Evolutionary conservation across 2,113 vertebrate genomes (phyloP), one percentile per base, ranked within the genome.

Genomic region (Dasyprocta punctata): DNA sequence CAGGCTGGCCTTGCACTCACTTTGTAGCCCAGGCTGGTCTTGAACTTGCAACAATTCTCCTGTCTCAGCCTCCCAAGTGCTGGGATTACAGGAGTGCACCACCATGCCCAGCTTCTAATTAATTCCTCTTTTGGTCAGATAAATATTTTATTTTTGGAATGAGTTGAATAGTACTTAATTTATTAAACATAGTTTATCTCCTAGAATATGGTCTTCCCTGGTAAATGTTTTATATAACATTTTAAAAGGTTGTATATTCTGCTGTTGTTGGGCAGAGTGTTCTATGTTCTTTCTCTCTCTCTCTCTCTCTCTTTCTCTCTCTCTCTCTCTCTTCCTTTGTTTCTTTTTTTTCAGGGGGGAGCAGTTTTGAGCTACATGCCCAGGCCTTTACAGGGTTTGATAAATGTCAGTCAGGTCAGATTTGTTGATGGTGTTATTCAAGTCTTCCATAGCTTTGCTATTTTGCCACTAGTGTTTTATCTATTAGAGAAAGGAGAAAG

Each of bases 71-170:
- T n/a, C n/a, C n/a, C n/a, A n/a, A n/a, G n/a, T n/a, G n/a, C n/a
- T n/a, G n/a, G n/a, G n/a, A n/a, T n/a, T n/a, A n/a, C n/a, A n/a
- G n/a, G n/a, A n/a, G n/a, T n/a, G n/a, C n/a, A n/a, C n/a, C n/a
- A n/a, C n/a, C n/a, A n/a, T n/a, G n/a, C n/a, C n/a, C n/a, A n/a
- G n/a, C n/a, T 85, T 94, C 54, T 87, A 83, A 73, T 58, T 75
- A 95, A 8, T 89, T 86, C 13, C 1, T 7, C 10, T 22, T 92
- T 86, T 69, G 52, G 60, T 92, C 56, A 89, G 36, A 94, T 47
- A 89, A 80, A 14, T 86, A 91, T 30, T 84, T 89, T 86, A 54
- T 78, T 92, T 22, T 94, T 83, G 65, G 71, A 83, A 52, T 90
- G 60, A 86, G 17, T 82, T 78, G 60, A 94, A 71, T 88, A 71